Evolutionary conservation across 2,797 vertebrate genomes (phyloP).

Genomic region (Sus cebifrons): DNA sequence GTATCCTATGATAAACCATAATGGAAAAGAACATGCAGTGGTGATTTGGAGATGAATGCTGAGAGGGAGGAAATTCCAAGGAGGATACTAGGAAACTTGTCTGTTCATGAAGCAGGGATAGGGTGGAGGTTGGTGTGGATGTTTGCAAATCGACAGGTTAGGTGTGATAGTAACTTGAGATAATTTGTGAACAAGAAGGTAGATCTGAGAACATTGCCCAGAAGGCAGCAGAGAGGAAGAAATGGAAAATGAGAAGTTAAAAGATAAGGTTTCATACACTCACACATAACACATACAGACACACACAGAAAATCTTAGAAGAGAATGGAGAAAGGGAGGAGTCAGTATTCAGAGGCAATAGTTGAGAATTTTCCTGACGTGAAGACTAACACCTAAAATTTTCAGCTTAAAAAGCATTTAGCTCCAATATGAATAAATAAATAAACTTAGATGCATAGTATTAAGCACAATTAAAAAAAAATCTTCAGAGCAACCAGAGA

Average conservation of each 20-base stretch:
- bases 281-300: background rate
- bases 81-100: background rate
- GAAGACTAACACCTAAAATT: slow-evolving; percentile 39
- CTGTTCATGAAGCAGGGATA: slow-evolving; percentile 42
- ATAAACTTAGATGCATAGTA: background rate
- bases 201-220: slow-evolving; percentile 8
- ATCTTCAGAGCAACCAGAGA: background rate
- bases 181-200: background rate
- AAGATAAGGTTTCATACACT: background rate
- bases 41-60: background rate
- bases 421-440: background rate
- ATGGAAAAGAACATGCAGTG: background rate
- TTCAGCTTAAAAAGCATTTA: background rate
- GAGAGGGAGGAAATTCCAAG: background rate
- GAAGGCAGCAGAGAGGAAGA: background rate
- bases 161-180: background rate
- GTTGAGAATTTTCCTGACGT: slow-evolving; percentile 38
- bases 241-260: slow-evolving; percentile 44
- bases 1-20: too few species aligned
- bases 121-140: background rate
- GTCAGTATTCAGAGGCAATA: background rate
- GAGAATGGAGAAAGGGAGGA: background rate
- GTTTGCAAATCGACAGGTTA: slow-evolving; percentile 30
- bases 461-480: background rate
- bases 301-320: background rate